Evolutionary conservation across 2,888 invertebrate species (phyloP).

Genomic region (Deroplatys truncata): DNA sequence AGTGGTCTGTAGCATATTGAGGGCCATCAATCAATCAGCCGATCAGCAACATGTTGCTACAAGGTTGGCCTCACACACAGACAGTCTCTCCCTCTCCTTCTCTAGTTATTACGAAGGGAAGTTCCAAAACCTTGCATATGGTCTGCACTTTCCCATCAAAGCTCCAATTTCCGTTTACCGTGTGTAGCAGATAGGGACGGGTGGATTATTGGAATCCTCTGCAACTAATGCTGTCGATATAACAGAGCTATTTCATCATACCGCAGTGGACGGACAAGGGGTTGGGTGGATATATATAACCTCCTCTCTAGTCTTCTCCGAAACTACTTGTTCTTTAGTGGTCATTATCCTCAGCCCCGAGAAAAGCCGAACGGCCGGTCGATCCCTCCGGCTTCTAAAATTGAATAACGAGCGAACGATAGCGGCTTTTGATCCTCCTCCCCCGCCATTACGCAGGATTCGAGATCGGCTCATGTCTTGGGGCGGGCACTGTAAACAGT

Average conservation of each 20-base stretch:
- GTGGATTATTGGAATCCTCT: constrained; percentile 7
- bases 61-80: not conserved
- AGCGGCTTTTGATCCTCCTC: not conserved
- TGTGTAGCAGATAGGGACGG: not conserved
- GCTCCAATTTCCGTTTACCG: not conserved
- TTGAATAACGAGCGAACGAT: constrained; percentile 7
- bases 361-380: not conserved
- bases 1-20: not conserved
- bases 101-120: not conserved
- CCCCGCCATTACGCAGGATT: not conserved
- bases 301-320: not conserved
- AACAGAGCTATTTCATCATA: not conserved
- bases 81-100: not conserved
- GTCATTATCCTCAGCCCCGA: not conserved
- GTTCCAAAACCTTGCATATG: not conserved
- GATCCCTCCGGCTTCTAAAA: not conserved
- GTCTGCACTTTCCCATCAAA: not conserved
- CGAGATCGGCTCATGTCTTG: not conserved
- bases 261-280: not conserved
- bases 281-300: not conserved
- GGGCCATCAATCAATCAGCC: constrained; percentile 11
- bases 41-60: constrained; percentile 6
- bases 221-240: not conserved
- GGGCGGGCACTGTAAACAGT: not conserved
- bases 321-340: constrained; percentile 13